Evolutionary conservation across 2,888 invertebrate genomes (phyloP).

Genomic region (Leucoptera coffeella): DNA sequence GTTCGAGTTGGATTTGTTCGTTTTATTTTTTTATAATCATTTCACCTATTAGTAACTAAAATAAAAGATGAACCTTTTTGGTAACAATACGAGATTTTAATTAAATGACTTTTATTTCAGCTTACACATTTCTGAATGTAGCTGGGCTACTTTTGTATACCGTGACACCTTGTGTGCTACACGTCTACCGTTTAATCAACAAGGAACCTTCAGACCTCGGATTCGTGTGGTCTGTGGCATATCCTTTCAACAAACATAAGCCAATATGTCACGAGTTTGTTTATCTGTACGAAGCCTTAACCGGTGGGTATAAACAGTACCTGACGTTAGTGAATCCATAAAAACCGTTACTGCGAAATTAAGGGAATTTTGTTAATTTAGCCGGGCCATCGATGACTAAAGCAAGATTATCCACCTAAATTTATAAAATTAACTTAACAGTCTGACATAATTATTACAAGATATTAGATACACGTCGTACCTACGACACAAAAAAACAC

Average conservation of each 20-base stretch:
- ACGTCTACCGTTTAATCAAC: constrained; percentile 14
- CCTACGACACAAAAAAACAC: too few species aligned
- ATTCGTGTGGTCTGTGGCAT: constrained; percentile 23
- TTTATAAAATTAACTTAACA: too few species aligned
- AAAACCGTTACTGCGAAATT: too few species aligned
- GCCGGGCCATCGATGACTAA: too few species aligned
- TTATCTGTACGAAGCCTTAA: constrained; percentile 20
- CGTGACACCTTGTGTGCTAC: constrained; percentile 20
- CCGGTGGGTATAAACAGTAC: constrained; percentile 12
- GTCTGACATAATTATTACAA: too few species aligned
- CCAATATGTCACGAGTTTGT: constrained; percentile 18
- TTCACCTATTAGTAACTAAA: too few species aligned
- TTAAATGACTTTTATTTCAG: constrained; percentile 13
- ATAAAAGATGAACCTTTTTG: background rate
- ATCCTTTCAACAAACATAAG: constrained; percentile 33
- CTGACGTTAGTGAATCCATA: too few species aligned
- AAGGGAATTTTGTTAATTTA: too few species aligned
- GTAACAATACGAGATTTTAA: background rate
- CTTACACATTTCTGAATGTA: constrained; percentile 26
- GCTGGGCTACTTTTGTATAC: constrained; percentile 23
- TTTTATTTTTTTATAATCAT: too few species aligned
- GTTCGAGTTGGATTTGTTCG: too few species aligned
- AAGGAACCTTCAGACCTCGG: constrained; percentile 17
- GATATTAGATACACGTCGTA: too few species aligned
- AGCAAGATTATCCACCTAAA: too few species aligned